Evolutionary conservation across 2,888 invertebrate species (phyloP).

Genomic region (Eristalis tenax): DNA sequence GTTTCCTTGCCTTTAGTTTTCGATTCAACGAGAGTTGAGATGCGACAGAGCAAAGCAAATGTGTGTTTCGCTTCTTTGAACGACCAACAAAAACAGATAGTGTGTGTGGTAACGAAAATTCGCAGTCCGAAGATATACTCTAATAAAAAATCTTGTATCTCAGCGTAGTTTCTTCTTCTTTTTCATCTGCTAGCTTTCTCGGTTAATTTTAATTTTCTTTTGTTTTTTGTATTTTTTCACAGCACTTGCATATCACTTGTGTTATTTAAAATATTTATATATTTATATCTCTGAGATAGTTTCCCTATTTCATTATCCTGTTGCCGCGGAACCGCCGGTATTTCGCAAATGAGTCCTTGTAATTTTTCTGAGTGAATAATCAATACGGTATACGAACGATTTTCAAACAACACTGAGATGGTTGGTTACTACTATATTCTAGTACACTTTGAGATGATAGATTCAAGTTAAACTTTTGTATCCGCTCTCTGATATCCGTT

Average conservation of each 20-base stretch:
- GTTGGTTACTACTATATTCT: constrained; percentile 3
- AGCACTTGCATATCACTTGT: constrained; percentile 74
- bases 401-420: constrained; percentile 59
- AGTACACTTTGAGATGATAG: constrained; percentile 48
- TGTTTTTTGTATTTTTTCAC: constrained; percentile 65
- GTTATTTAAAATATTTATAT: constrained; percentile 29
- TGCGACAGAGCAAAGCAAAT: too few species aligned
- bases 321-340: constrained; percentile 66
- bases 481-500: constrained; percentile 73
- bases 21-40: too few species aligned
- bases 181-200: constrained; percentile 45
- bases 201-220: constrained; percentile 42
- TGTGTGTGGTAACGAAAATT: too few species aligned
- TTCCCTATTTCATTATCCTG: constrained; percentile 62
- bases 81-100: too few species aligned
- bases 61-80: too few species aligned
- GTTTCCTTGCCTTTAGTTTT: neutral
- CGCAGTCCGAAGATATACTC: constrained; percentile 33
- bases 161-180: constrained; percentile 46
- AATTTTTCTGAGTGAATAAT: constrained; percentile 59
- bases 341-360: constrained; percentile 35
- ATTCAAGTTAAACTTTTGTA: constrained; percentile 63
- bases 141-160: constrained; percentile 34
- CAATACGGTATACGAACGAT: constrained; percentile 52
- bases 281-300: constrained; percentile 53